Evolutionary conservation across 2,797 vertebrate genomes (phyloP), one percentile per base, ranked within the genome.

Genomic region (Anolis apletophallus): DNA sequence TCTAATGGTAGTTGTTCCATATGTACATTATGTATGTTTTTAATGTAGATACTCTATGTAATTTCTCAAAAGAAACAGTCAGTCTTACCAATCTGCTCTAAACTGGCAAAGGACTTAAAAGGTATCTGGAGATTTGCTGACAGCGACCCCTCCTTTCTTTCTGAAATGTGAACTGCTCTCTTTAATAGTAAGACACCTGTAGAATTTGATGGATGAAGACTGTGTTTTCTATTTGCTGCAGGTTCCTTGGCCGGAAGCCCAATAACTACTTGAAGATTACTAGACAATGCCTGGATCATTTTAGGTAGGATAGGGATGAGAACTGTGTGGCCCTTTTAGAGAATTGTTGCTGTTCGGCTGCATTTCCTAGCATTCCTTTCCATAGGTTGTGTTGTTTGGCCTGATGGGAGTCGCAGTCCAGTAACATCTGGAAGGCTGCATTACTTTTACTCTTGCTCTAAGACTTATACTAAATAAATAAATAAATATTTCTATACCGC

Each of bases 201-300:
- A 61, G 36, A 80, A 73, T 67, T 75, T 75, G 85, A 81, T 86
- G 85, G 85, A 86, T 86, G 71, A 81, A 67, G 46, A 67, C 23
- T n/a, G 2, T 50, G 12, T 34, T 34, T 75, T 86, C 32, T 40
- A 7, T 81, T 81, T 81, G 32, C 78, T 75, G 46, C 59, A 68
- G 10, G 68, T 81, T 32, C 71, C 34, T 68, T 68, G 79, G 71
- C 79, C 67, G 32, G 36, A 36, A 81, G 79, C 34, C 85, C 72
- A 81, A 46, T 32, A 5, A 17, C 50, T 68, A 21, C 57, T 54
- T 61, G 40, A 67, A 68, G 59, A 54, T 80, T 64, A 86, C n/a
- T 52, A 50, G 40, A 73, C 64, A 54, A 86, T 74, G 57, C 32
- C 46, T 52, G 74, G 57, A 81, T 64, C 59, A n/a, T 74, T 74